These are phyloP conservation scores for Pelecanus crispus DNA, from an alignment of 2,113 vertebrate genomes.

Conservation along the genomic window DNA sequence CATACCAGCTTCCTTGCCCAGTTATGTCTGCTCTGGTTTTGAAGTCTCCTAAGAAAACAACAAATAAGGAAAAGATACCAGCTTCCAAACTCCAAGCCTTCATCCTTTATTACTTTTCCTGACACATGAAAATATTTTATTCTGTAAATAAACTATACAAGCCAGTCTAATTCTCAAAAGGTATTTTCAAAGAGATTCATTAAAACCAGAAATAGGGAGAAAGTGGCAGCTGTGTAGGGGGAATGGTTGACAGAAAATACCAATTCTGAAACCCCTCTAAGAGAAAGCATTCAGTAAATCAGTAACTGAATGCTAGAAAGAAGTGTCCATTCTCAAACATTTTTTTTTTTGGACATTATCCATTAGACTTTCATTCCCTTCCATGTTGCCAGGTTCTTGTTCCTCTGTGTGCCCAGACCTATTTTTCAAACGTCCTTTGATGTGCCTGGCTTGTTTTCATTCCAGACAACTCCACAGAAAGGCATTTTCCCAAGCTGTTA, in stretches of 20 bases:
- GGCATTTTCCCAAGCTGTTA: background rate
- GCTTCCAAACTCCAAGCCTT: background rate
- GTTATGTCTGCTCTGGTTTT: background rate
- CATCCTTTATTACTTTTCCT: background rate
- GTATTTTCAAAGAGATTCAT: background rate
- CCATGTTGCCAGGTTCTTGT: background rate
- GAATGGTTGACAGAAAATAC: background rate
- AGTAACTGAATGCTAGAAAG: background rate
- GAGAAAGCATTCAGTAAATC: background rate
- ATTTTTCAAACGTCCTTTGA: slow-evolving; percentile 25
- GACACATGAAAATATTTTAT: background rate
- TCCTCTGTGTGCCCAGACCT: background rate
- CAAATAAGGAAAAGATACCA: background rate
- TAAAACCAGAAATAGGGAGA: background rate
- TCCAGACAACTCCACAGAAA: background rate
- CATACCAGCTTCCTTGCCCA: background rate
- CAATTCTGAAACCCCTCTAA: background rate
- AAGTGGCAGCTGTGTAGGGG: background rate
- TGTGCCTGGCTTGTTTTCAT: background rate
- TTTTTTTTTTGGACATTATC: background rate
- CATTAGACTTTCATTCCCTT: background rate
- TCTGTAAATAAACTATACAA: background rate
- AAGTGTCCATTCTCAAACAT: background rate
- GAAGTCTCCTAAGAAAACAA: background rate
- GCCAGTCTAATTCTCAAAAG: background rate